These are phyloP conservation scores for Malurus alboscapulatus DNA, from an alignment of 2,113 vertebrate species.

Conservation along the genomic window DNA sequence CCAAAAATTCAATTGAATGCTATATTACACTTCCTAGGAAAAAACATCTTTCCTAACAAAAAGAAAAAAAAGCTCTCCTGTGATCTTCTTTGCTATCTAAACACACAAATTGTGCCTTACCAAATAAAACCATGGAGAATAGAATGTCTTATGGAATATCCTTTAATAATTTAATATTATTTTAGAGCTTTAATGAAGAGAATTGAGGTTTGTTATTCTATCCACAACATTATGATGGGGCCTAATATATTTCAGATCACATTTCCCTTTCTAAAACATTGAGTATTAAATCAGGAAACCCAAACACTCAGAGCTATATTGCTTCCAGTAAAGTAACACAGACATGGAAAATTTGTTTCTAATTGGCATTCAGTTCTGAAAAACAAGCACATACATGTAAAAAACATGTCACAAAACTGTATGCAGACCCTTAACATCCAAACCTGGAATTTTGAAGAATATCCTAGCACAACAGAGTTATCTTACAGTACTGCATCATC, in stretches of 20 bases:
- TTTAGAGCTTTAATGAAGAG: not conserved
- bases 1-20: not conserved
- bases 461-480: not conserved
- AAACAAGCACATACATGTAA: not conserved
- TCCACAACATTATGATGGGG: not conserved
- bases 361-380: not conserved
- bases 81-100: not conserved
- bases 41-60: not conserved
- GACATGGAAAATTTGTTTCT: not conserved
- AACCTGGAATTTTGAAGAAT: not conserved
- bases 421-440: not conserved
- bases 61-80: not conserved
- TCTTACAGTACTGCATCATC: not conserved
- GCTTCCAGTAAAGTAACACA: not conserved
- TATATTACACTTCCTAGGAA: not conserved
- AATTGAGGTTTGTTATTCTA: not conserved
- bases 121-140: not conserved
- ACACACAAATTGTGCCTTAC: not conserved
- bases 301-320: not conserved
- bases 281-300: not conserved
- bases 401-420: not conserved
- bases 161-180: not conserved
- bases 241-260: not conserved
- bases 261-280: not conserved
- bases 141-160: not conserved